phyloP scores from a whole-genome alignment of 2,113 vertebrate genomes.

The Indicator indicator region DNA sequence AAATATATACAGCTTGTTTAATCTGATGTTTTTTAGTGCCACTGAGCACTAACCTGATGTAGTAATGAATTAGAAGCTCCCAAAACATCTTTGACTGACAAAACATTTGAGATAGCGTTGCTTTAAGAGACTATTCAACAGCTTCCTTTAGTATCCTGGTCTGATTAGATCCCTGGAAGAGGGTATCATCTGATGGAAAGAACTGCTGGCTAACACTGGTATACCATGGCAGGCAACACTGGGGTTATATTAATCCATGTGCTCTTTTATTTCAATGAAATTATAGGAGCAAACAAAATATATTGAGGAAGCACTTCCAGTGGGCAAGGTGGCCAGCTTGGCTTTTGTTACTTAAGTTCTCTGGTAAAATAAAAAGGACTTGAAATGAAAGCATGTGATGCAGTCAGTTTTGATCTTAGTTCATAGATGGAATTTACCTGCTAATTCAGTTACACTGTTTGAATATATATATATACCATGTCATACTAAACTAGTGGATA shows the following conservation, averaged over 20 bases:
- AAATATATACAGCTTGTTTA: not conserved
- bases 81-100: not conserved
- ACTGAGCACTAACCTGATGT: not conserved
- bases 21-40: not conserved
- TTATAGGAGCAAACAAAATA: not conserved
- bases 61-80: not conserved
- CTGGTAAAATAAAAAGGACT: not conserved
- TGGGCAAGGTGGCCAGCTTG: not conserved
- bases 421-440: not conserved
- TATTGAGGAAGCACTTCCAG: not conserved
- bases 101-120: not conserved
- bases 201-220: not conserved
- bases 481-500: not conserved
- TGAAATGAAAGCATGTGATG: not conserved
- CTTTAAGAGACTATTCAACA: not conserved
- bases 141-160: not conserved
- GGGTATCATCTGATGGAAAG: not conserved
- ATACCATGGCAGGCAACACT: not conserved
- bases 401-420: not conserved
- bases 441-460: not conserved
- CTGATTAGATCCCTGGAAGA: not conserved
- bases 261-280: not conserved
- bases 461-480: too few relatives aligned
- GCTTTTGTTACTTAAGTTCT: not conserved
- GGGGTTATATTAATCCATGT: not conserved